Evolutionary conservation across 2,888 invertebrate species (phyloP).

Genomic region (Drosophila pullipes): DNA sequence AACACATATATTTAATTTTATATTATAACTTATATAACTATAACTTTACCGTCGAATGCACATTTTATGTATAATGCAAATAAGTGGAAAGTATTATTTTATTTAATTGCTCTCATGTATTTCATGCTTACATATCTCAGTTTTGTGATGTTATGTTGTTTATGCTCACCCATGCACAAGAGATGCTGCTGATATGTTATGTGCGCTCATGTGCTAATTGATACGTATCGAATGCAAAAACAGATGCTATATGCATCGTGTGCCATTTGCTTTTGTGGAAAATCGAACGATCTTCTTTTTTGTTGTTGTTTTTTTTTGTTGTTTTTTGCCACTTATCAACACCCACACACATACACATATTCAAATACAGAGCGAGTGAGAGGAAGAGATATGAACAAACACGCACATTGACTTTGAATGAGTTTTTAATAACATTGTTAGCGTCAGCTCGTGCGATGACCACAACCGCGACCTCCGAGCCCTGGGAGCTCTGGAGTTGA

Average conservation of each 20-base stretch:
- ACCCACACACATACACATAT: conserved; percentile 5
- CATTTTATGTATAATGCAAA: conserved; percentile 11
- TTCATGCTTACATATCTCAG: too few species aligned
- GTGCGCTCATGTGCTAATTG: conserved; percentile 42
- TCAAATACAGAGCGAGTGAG: neutral
- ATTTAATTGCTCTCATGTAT: neutral
- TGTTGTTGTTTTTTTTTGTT: neutral
- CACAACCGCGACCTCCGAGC: conserved; percentile 48
- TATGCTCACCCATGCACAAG: conserved; percentile 27
- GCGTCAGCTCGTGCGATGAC: conserved; percentile 57
- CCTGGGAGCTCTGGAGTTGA: conserved; percentile 35
- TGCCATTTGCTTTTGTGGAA: conserved; percentile 20
- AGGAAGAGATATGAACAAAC: conserved; percentile 16
- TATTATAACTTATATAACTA: too few species aligned
- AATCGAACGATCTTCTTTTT: conserved; percentile 7
- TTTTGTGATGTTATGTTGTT: conserved; percentile 10
- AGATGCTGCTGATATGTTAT: conserved; percentile 28
- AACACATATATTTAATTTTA: too few species aligned
- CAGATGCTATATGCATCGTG: conserved; percentile 25
- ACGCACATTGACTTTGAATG: conserved; percentile 69
- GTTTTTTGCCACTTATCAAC: conserved; percentile 30
- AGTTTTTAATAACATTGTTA: conserved; percentile 79
- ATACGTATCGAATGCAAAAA: conserved; percentile 51
- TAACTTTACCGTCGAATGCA: neutral
- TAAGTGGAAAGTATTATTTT: neutral